Evolutionary conservation across 2,888 invertebrate genomes (phyloP), one percentile per base, ranked within the genome.

Genomic region (Leucania comma): DNA sequence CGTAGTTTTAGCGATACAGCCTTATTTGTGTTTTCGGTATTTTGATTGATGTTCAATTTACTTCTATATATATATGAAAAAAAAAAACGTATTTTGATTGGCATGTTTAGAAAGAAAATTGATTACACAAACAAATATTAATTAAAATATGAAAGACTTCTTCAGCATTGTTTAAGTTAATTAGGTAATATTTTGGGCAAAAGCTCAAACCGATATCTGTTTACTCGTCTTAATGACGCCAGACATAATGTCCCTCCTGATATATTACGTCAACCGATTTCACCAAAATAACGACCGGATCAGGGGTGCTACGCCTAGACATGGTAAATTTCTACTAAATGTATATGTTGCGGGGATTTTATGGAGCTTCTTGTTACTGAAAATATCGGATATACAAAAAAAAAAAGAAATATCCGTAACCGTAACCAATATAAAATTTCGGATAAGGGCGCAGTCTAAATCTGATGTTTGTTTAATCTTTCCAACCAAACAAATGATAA

Each of bases 151-250:
- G 17, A 42, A 42, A 42, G 42, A 42, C 6, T 42, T 65, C 26
- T 2, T 17, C 26, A 20, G 56, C 64, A 65, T 66, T 20, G 61
- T 46, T 3, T 42, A 42, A 26, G 50, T 62, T 60, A 66, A 76
- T 68, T 70, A 68, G 35, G 35, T 69, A 74, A 74, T 61, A 67
- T 69, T 72, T 72, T 78, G 61, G 63, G 58, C 58, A 50, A 48
- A 42, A 6, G 17, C 48, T 58, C 72, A 66, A 80, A 64, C n/a
- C 24, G 29, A 42, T 58, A 35, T 62, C 66, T 80, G 78, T 80
- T 75, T 75, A 75, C 59, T 50, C 42, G 66, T 50, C 60, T 67
- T 24, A 12, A 57, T 73, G 76, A 73, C 76, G 82, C 38, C 67
- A 68, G 67, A 60, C 48, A 63, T 63, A 61, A 61, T 60, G 69